Percentiles rank a stretch among this genome's conserved stretches.
phyloP scores from a whole-genome alignment of 1,140 invertebrate species.

The Himalopsyche phryganea region DNA sequence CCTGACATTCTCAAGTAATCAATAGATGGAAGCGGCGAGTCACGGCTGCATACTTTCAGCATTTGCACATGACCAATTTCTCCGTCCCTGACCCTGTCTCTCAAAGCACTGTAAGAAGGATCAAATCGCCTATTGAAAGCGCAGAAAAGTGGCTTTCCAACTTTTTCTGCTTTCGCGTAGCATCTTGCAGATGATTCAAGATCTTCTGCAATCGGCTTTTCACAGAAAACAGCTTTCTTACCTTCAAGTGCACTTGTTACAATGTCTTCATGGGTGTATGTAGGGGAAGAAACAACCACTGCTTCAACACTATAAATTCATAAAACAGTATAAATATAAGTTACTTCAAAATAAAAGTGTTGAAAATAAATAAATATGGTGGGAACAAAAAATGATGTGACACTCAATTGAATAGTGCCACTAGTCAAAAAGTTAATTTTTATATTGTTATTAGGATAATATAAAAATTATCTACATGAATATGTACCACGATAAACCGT shows the following conservation, averaged over 20 bases:
- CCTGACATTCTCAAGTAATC: conserved; percentile 62
- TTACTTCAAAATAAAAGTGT: too few relatives aligned
- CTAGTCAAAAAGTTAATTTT: too few relatives aligned
- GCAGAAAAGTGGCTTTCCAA: conserved; percentile 56
- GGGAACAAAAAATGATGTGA: too few relatives aligned
- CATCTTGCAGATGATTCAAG: conserved; percentile 53
- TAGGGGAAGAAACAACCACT: conserved; percentile 59
- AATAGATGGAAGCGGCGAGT: conserved; percentile 59
- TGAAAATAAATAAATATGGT: too few relatives aligned
- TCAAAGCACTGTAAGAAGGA: conserved; percentile 56
- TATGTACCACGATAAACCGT: too few relatives aligned
- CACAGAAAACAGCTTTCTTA: conserved; percentile 66
- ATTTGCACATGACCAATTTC: conserved; percentile 61
- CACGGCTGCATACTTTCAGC: conserved; percentile 60
- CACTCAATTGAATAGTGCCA: too few relatives aligned
- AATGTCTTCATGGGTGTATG: conserved; percentile 59
- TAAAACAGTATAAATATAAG: conserved; percentile 1
- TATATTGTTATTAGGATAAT: too few relatives aligned
- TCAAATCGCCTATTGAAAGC: conserved; percentile 71
- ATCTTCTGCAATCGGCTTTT: conserved; percentile 66
- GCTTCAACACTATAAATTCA: conserved; percentile 51
- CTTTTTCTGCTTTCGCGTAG: conserved; percentile 57
- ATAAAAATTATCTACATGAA: too few relatives aligned
- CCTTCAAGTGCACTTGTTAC: conserved; percentile 56
- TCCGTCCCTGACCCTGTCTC: conserved; percentile 52